Evolutionary conservation across 2,797 vertebrate genomes (phyloP).

Genomic region (Labroides dimidiatus): DNA sequence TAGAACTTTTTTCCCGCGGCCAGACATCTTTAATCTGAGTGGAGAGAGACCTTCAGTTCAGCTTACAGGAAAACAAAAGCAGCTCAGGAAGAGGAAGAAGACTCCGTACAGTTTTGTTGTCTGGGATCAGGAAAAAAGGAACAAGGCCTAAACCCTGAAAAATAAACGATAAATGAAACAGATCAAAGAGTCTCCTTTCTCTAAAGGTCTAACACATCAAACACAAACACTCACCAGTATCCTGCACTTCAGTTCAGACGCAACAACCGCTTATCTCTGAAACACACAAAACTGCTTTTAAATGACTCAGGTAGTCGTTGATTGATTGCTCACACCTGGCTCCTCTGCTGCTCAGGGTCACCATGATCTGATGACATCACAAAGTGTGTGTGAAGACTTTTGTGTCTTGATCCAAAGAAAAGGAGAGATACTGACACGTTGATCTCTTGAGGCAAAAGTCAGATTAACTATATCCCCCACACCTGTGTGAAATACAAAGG

Average conservation of each 20-base stretch:
- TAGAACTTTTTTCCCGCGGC: slow-evolving; percentile 80
- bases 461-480: not conserved
- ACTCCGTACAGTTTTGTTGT: too few relatives aligned
- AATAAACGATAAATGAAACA: not conserved
- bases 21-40: slow-evolving; percentile 81
- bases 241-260: not conserved
- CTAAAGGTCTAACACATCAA: not conserved
- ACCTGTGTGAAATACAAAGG: not conserved
- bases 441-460: not conserved
- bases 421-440: too few relatives aligned
- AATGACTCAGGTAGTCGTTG: slow-evolving; percentile 15
- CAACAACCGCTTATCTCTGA: not conserved
- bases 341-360: not conserved
- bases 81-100: too few relatives aligned
- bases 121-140: too few relatives aligned
- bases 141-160: too few relatives aligned
- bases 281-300: slow-evolving; percentile 33
- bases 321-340: slow-evolving; percentile 65
- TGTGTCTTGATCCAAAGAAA: slow-evolving; percentile 5
- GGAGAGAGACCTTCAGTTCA: not conserved
- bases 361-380: not conserved
- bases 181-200: not conserved
- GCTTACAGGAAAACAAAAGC: not conserved
- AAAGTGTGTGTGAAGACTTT: not conserved
- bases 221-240: slow-evolving; percentile 24